Evolutionary conservation across 2,888 invertebrate genomes (phyloP).

Genomic region (Dastarcus helophoroides): DNA sequence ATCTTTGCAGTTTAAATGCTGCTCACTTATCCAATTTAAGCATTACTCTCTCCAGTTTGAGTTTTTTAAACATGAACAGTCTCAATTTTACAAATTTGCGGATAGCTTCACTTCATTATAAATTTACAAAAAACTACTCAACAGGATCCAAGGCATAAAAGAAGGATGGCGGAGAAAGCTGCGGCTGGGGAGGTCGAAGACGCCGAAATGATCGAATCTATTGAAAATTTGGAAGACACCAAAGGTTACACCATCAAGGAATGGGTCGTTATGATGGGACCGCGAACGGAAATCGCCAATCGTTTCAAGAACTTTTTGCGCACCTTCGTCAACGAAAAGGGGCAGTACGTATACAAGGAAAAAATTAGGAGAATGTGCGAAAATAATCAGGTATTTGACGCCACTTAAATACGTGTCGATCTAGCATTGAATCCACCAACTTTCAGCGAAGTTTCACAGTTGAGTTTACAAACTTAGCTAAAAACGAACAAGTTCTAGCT

Average conservation of each 20-base stretch:
- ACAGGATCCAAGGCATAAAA: constrained; percentile 50
- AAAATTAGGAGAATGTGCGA: constrained; percentile 93
- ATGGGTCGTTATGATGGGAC: constrained; percentile 94
- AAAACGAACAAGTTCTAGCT: constrained; percentile 85
- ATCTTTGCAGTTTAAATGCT: no score
- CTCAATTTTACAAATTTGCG: no score
- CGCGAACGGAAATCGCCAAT: constrained; percentile 91
- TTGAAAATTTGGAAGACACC: constrained; percentile 96
- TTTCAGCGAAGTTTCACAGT: constrained; percentile 70
- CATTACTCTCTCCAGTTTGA: no score
- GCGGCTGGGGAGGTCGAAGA: constrained; percentile 63
- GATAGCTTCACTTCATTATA: no score
- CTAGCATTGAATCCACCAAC: not conserved
- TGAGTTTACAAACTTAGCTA: constrained; percentile 83
- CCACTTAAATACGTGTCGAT: not conserved
- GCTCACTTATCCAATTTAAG: no score
- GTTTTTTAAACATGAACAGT: no score
- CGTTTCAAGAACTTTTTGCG: constrained; percentile 84
- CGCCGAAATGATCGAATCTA: constrained; percentile 83
- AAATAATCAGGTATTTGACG: constrained; percentile 54
- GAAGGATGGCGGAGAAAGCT: constrained; percentile 77
- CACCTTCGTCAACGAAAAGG: constrained; percentile 77
- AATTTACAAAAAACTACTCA: no score
- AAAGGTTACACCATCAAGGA: constrained; percentile 91
- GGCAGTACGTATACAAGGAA: constrained; percentile 82